phyloP scores from a whole-genome alignment of 2,797 vertebrate species.

The Oreonectes daqikongensis region DNA sequence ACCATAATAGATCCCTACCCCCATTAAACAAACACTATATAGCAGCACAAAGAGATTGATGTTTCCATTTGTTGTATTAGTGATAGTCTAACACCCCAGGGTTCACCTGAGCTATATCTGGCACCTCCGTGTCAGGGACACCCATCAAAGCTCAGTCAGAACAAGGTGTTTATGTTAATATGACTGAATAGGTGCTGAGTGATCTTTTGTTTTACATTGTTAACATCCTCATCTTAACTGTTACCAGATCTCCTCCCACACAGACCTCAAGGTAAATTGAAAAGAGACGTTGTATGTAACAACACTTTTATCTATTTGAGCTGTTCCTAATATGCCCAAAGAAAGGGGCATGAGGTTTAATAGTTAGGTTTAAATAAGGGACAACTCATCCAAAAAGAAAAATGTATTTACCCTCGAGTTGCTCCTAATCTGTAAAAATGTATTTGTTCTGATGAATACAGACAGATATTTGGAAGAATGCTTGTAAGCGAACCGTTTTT shows the following conservation, averaged over 20 bases:
- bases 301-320: slow-evolving; percentile 16
- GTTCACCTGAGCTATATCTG: slow-evolving; percentile 46
- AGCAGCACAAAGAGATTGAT: slow-evolving; percentile 18
- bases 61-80: not conserved
- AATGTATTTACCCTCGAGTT: too few relatives aligned
- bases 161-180: slow-evolving; percentile 46
- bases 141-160: slow-evolving; percentile 39
- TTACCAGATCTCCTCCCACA: slow-evolving; percentile 42
- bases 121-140: slow-evolving; percentile 42
- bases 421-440: too few relatives aligned
- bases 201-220: slow-evolving; percentile 40
- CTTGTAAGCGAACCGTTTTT: too few relatives aligned
- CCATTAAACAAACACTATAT: slow-evolving; percentile 18
- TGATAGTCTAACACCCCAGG: slow-evolving; percentile 38
- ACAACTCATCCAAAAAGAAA: too few relatives aligned
- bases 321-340: not conserved
- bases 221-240: slow-evolving; percentile 50
- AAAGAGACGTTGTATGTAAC: slow-evolving; percentile 18
- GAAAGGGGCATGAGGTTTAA: too few relatives aligned
- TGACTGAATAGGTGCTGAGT: slow-evolving; percentile 30
- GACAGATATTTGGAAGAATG: too few relatives aligned
- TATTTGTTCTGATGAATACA: too few relatives aligned
- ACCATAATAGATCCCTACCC: not conserved
- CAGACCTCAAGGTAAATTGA: slow-evolving; percentile 13
- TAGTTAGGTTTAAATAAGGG: too few relatives aligned